A percentile compares a stretch with the other conserved stretches of the same genome.
phyloP scores from a whole-genome alignment of 2,113 vertebrate species.

The Peromyscus maniculatus region DNA sequence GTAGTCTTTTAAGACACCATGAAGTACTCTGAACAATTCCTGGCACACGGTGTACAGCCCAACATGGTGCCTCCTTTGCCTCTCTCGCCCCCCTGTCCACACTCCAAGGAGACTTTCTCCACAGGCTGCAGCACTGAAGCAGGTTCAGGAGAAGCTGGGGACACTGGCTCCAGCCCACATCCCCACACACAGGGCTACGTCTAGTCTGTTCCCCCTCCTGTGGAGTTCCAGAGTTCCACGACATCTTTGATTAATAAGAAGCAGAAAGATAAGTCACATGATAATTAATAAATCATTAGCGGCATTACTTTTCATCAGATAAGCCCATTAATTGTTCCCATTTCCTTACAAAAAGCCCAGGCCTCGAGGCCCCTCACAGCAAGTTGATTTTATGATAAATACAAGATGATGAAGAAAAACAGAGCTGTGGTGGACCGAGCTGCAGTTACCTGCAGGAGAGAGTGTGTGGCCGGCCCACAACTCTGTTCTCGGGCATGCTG shows the following conservation, averaged over 20 bases:
- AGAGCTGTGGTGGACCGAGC: conserved; percentile 45
- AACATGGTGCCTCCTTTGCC: background rate
- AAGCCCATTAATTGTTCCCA: conserved; percentile 85
- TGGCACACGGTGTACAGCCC: background rate
- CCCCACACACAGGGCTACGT: background rate
- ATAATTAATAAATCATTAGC: conserved; percentile 89
- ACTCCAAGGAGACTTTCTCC: background rate
- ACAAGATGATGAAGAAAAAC: conserved; percentile 71
- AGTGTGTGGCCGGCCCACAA: background rate
- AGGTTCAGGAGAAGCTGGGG: conserved; percentile 26
- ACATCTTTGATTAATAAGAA: conserved; percentile 89
- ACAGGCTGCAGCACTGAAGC: background rate
- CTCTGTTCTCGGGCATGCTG: background rate
- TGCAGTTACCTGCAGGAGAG: background rate
- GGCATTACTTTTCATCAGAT: conserved; percentile 86
- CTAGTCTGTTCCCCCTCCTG: conserved; percentile 78
- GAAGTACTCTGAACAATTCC: background rate
- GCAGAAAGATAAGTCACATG: conserved; percentile 85
- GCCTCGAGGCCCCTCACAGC: conserved; percentile 58
- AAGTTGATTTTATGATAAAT: conserved; percentile 73
- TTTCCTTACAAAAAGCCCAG: conserved; percentile 80
- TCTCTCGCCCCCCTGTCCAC: background rate
- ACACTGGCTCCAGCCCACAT: conserved; percentile 43
- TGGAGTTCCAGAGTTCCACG: conserved; percentile 72
- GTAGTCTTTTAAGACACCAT: background rate